phyloP scores from a whole-genome alignment of 2,888 invertebrate species.

The Epirrhoe tristata region DNA sequence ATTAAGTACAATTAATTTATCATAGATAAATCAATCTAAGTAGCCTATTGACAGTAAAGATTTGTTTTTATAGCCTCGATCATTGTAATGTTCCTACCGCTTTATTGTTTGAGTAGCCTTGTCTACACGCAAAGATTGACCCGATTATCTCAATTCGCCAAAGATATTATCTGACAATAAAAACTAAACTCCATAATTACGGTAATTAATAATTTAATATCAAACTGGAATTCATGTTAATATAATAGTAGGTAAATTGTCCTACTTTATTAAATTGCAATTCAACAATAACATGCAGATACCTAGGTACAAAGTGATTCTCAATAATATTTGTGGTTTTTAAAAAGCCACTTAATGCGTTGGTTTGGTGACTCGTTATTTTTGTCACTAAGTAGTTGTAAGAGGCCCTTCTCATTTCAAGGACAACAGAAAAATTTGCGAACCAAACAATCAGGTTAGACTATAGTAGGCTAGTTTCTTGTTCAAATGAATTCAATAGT shows the following conservation, averaged over 20 bases:
- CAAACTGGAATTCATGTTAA: not conserved
- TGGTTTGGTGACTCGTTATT: not conserved
- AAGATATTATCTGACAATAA: slow-evolving; percentile 2
- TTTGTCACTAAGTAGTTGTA: slow-evolving; percentile 8
- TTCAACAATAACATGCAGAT: not conserved
- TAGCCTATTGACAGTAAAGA: slow-evolving; percentile 20
- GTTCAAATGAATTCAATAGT: slow-evolving; percentile 45
- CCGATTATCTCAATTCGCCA: slow-evolving; percentile 18
- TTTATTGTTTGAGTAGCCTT: slow-evolving; percentile 27
- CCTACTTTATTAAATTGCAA: not conserved
- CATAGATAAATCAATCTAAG: slow-evolving; percentile 13
- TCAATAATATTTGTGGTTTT: no score
- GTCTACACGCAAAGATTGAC: slow-evolving; percentile 30
- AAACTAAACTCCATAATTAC: not conserved
- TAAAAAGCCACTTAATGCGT: no score
- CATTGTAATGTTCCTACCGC: slow-evolving; percentile 9
- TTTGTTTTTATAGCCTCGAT: slow-evolving; percentile 18
- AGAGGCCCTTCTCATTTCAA: slow-evolving; percentile 31
- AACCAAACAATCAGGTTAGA: slow-evolving; percentile 28
- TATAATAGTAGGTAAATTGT: not conserved
- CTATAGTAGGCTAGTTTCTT: slow-evolving; percentile 47
- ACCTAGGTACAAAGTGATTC: not conserved
- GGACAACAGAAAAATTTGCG: slow-evolving; percentile 23
- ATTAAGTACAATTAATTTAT: slow-evolving; percentile 12
- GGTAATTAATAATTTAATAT: not conserved